These are phyloP conservation scores for Aspiorhynchus laticeps DNA, from an alignment of 2,113 vertebrate species.

Conservation along the genomic window DNA sequence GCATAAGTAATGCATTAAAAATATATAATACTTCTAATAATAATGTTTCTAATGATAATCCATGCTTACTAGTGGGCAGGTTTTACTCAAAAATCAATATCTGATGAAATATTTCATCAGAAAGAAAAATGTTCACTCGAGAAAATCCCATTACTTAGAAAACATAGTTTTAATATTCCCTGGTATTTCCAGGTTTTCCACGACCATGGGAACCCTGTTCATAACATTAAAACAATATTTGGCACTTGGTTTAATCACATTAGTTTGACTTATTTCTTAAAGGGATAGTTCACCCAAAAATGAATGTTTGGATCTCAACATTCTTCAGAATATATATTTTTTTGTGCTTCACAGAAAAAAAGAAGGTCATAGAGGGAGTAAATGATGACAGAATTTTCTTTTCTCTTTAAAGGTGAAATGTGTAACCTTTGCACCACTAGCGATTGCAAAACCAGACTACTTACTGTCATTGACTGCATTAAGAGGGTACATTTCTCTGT, in stretches of 20 bases:
- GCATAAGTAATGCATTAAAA: too few species aligned
- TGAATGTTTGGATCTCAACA: too few species aligned
- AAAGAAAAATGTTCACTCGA: neutral
- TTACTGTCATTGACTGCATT: neutral
- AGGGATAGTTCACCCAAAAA: neutral
- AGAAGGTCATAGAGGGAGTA: neutral
- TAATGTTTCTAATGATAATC: neutral
- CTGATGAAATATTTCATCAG: neutral
- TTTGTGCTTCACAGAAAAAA: too few species aligned
- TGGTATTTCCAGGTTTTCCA: neutral
- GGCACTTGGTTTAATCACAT: neutral
- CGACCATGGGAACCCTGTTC: neutral
- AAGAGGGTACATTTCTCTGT: neutral
- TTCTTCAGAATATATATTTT: too few species aligned
- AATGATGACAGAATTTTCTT: too few species aligned
- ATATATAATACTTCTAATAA: neutral
- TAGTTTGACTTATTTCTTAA: neutral
- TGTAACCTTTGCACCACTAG: neutral
- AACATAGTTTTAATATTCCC: neutral
- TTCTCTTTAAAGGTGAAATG: too few species aligned
- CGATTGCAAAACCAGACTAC: neutral
- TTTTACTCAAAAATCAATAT: neutral
- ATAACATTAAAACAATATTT: neutral
- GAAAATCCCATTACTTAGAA: neutral
- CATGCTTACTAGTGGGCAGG: neutral